These are phyloP conservation scores for Sarcophaga caerulescens DNA, from an alignment of 2,888 invertebrate genomes.

Conservation along the genomic window DNA sequence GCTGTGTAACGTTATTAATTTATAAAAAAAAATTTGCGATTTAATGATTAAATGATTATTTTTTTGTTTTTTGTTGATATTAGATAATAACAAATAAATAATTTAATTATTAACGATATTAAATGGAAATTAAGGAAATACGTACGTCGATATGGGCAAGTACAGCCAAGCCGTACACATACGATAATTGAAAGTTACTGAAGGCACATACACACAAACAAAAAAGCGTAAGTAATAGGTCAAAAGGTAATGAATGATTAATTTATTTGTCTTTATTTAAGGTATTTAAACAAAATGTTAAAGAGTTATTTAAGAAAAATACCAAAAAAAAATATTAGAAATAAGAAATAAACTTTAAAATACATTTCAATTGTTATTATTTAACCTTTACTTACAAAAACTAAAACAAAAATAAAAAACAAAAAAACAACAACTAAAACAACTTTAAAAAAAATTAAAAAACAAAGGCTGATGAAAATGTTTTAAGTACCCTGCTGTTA, in stretches of 20 bases:
- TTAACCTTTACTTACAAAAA: slow-evolving; percentile 37
- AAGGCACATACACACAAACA: neutral
- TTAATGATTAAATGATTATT: slow-evolving; percentile 6
- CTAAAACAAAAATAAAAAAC: neutral
- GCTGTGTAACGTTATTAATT: too few relatives aligned
- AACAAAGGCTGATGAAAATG: neutral
- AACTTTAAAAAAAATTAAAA: too few relatives aligned
- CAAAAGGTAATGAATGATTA: neutral
- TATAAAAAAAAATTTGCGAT: neutral
- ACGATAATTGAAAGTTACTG: neutral
- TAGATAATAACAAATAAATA: slow-evolving; percentile 22
- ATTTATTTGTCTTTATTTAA: slow-evolving; percentile 11
- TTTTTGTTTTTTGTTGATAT: neutral
- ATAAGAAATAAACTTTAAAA: neutral
- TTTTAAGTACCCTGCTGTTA: neutral
- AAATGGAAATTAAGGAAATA: slow-evolving; percentile 26
- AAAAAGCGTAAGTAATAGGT: neutral
- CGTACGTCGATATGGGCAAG: slow-evolving; percentile 30
- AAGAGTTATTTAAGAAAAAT: slow-evolving; percentile 4
- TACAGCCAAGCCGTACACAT: slow-evolving; percentile 1
- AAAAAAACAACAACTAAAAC: too few relatives aligned
- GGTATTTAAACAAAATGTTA: slow-evolving; percentile 8
- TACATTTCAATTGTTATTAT: neutral
- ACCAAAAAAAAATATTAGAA: neutral
- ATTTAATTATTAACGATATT: neutral